A percentile compares a stretch with the other conserved stretches of the same genome.
Conservation (phyloP, 2,113 vertebrate genomes). For the Misgurnus mizolepis region DNA sequence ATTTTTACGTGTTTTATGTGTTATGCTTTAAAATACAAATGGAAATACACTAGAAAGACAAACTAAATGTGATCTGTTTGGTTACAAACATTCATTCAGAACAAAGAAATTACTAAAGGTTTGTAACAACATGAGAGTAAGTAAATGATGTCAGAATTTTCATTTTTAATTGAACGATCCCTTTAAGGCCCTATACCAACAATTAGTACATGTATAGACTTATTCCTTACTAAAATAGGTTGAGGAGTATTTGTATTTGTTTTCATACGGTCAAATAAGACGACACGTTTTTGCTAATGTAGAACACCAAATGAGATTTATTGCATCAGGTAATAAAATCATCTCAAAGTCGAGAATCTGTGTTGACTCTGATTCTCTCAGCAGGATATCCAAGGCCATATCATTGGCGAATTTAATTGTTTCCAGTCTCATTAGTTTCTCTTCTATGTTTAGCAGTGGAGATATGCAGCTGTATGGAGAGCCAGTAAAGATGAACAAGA, state of each 20-base stretch:
- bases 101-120: too few species aligned
- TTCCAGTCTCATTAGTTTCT: constrained; percentile 21
- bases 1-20: too few species aligned
- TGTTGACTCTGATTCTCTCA: constrained; percentile 21
- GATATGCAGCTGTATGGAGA: background rate
- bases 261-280: background rate
- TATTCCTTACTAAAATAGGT: background rate
- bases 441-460: constrained; percentile 24
- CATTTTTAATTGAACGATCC: too few species aligned
- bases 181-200: background rate
- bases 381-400: constrained; percentile 29
- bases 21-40: too few species aligned
- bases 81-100: too few species aligned
- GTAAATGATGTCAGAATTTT: too few species aligned
- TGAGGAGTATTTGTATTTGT: background rate
- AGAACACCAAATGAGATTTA: constrained; percentile 7
- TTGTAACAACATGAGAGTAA: too few species aligned
- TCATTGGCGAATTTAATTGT: constrained; percentile 22
- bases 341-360: constrained; percentile 4
- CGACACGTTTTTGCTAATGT: too few species aligned
- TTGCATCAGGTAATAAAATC: constrained; percentile 26
- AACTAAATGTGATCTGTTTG: too few species aligned
- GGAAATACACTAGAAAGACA: too few species aligned
- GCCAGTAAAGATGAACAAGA: constrained; percentile 19
- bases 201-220: background rate